Base-by-base conservation (phyloP, 1,140 invertebrate species). In the Melanaphis sacchari region DNA sequence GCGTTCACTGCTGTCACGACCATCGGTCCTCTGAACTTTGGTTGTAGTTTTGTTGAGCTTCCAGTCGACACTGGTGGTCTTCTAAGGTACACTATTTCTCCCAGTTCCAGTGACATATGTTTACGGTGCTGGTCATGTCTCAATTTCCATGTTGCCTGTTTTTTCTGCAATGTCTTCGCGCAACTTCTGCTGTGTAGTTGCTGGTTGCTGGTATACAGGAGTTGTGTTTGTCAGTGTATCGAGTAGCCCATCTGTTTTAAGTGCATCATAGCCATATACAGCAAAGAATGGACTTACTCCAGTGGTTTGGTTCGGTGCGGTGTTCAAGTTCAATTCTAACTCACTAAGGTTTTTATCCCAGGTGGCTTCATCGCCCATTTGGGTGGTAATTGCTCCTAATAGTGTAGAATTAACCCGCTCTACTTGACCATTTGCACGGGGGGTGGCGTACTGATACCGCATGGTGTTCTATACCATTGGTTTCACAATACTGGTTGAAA, bases 1-100 rank as follows among this genome's bases (percentile, higher is more conserved):
- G 46, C 49, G 40, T 11, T 41, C 66, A 40, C 38, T 36, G 59
- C 8, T 0, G 41, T 87, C 11, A 93, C 82, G 2, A 93, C 41
- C 54, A 93, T 36, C 21, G 93, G 93, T 59, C 93, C 59, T 89
- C 87, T 18, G 38, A 43, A 93, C 41, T 81, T 88, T 7, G 85
- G 85, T 49, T 93, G 87, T 0, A 93, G 26, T 15, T 93, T 93
- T 5, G 93, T 76, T 31, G 93, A 36, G 0, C n/a, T 59, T 8
- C 54, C 54, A 7, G 89, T 90, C 5, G 26, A 38, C 5, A 41
- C 38, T 22, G 87, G 87, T 9, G 40, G 43, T 81, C 76, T n/a
- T 21, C n/a, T n/a, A 21, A 81, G n/a, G 15, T 43, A 93, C 38
- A 93, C 40, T 22, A 93, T 66, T 46, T 93, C 87, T 3, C 87